Percentiles rank a stretch among this genome's conserved stretches.
Evolutionary conservation across 2,888 invertebrate species (phyloP).

Genomic region (Drosophila bunnanda): DNA sequence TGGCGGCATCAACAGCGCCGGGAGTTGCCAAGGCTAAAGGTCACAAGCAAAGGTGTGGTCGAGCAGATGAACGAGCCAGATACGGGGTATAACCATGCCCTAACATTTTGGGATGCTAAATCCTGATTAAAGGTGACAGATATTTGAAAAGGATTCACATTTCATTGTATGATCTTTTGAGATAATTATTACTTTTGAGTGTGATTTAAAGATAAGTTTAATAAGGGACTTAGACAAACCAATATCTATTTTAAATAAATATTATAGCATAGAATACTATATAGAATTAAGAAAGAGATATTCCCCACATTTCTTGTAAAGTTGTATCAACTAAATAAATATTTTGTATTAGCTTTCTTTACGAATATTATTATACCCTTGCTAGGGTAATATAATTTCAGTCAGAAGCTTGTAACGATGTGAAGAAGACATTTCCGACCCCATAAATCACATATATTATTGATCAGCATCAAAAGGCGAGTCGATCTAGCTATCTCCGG

Average conservation of each 20-base stretch:
- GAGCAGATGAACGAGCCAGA: constrained; percentile 45
- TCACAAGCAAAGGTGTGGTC: constrained; percentile 69
- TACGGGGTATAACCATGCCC: not conserved
- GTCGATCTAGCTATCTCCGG: too few species aligned
- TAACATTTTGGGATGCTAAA: not conserved
- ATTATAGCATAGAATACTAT: not conserved
- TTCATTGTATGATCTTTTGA: not conserved
- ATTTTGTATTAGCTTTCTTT: too few species aligned
- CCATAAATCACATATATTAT: too few species aligned
- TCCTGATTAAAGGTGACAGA: constrained; percentile 1
- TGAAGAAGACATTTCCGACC: too few species aligned
- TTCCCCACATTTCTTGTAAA: fast-evolving
- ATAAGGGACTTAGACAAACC: too few species aligned
- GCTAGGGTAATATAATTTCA: too few species aligned
- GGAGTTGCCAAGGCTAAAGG: constrained; percentile 73
- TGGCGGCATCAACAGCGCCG: constrained; percentile 31
- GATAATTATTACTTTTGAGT: not conserved
- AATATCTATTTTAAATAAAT: not conserved
- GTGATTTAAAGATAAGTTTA: not conserved
- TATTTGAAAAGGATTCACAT: constrained; percentile 3
- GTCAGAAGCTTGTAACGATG: too few species aligned
- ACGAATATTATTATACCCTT: too few species aligned
- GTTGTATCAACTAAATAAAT: not conserved
- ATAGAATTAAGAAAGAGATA: not conserved
- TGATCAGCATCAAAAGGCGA: too few species aligned